These are phyloP conservation scores for Drosophila gaucha DNA, from an alignment of 2,888 invertebrate genomes.

Conservation along the genomic window DNA sequence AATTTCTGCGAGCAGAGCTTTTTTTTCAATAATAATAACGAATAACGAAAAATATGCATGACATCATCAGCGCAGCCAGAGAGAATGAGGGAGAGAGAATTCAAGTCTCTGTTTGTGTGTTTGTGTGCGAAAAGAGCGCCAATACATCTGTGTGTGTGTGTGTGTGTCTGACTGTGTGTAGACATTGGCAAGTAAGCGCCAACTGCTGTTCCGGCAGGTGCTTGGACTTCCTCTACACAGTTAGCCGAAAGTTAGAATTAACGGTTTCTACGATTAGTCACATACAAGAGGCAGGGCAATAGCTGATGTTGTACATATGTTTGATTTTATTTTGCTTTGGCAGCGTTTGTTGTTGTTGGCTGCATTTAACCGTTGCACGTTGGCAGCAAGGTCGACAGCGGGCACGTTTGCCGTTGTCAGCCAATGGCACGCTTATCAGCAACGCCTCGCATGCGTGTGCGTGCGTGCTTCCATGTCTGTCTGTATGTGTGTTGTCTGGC, in stretches of 20 bases:
- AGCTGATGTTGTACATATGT: neutral
- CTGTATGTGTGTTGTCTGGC: conserved; percentile 7
- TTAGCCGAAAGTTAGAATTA: conserved; percentile 22
- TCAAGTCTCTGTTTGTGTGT: conserved; percentile 9
- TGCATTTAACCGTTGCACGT: conserved; percentile 47
- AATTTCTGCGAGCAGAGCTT: conserved; percentile 46
- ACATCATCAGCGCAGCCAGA: conserved; percentile 57
- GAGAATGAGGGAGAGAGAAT: conserved; percentile 18
- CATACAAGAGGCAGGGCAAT: conserved; percentile 1
- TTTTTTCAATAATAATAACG: conserved; percentile 69
- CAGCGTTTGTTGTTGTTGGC: conserved; percentile 5
- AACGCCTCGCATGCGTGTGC: conserved; percentile 4
- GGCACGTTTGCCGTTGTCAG: conserved; percentile 39
- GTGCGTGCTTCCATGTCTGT: neutral
- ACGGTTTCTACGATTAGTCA: conserved; percentile 55
- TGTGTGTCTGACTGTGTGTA: conserved; percentile 14
- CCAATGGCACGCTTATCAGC: conserved; percentile 47
- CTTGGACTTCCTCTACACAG: conserved; percentile 31
- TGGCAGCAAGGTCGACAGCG: conserved; percentile 48
- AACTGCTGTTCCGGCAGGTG: conserved; percentile 60
- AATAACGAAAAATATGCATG: conserved; percentile 75
- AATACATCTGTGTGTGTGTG: neutral
- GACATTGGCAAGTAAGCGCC: conserved; percentile 45
- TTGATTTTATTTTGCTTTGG: neutral
- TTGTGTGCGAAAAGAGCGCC: conserved; percentile 16